Evolutionary conservation across 2,888 invertebrate species (phyloP).

Genomic region (Oligia latruncula): DNA sequence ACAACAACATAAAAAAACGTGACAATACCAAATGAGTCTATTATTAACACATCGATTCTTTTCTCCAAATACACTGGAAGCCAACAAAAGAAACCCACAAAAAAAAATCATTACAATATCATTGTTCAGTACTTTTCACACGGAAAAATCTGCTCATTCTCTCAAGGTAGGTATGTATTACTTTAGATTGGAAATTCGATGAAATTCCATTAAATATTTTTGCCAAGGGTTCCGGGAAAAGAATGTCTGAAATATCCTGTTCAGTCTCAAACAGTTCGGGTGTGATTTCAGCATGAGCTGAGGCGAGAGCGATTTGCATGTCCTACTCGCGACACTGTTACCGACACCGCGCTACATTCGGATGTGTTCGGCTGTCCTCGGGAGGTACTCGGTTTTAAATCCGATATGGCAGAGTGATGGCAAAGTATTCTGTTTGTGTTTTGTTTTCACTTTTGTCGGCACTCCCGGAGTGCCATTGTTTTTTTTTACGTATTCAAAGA

Average conservation of each 20-base stretch:
- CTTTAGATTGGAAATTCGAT: slow-evolving; percentile 49
- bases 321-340: background rate
- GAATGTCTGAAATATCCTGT: slow-evolving; percentile 38
- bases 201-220: slow-evolving; percentile 56
- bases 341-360: no score
- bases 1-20: background rate
- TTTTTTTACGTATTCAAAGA: background rate
- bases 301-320: background rate
- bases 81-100: slow-evolving; percentile 30
- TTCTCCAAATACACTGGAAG: slow-evolving; percentile 30
- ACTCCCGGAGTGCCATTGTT: no score
- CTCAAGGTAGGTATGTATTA: slow-evolving; percentile 17
- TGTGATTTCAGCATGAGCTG: background rate
- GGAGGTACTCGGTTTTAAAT: no score
- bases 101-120: slow-evolving; percentile 33
- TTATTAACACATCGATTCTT: slow-evolving; percentile 46
- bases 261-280: background rate
- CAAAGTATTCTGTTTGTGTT: no score
- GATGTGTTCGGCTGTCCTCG: no score
- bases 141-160: slow-evolving; percentile 48
- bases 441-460: no score
- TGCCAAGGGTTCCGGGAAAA: slow-evolving; percentile 31
- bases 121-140: slow-evolving; percentile 58
- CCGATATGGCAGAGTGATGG: no score
- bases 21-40: slow-evolving; percentile 22